Percentiles rank a stretch among this genome's conserved stretches.
Evolutionary conservation across 2,888 invertebrate genomes (phyloP).

Genomic region (Dolomedes plantarius): DNA sequence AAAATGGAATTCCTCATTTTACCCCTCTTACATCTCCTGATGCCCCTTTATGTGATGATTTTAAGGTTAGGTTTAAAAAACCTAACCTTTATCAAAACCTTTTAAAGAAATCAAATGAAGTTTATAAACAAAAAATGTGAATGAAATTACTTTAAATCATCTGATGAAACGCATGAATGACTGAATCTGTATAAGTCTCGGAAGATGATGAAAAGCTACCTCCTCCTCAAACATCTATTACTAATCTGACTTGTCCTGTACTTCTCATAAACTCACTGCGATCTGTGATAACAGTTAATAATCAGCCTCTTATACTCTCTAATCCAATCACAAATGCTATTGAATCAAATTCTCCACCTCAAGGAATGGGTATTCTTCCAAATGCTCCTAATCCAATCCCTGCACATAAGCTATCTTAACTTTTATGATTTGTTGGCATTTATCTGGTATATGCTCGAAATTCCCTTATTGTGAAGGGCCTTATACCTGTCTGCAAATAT

Average conservation of each 20-base stretch:
- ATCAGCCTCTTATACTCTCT: background rate
- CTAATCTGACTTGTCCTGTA: background rate
- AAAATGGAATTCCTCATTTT: slow-evolving; percentile 40
- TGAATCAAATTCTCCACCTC: background rate
- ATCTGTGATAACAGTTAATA: background rate
- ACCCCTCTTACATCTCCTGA: slow-evolving; percentile 11
- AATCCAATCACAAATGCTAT: background rate
- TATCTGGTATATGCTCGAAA: too few species aligned
- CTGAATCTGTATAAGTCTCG: slow-evolving; percentile 38
- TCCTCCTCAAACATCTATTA: background rate
- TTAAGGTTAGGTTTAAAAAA: background rate
- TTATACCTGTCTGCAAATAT: too few species aligned
- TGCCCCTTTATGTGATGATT: background rate
- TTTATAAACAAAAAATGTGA: slow-evolving; percentile 26
- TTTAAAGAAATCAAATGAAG: slow-evolving; percentile 28
- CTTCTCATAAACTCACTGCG: background rate
- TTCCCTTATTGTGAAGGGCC: too few species aligned
- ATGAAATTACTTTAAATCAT: background rate
- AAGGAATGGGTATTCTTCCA: background rate
- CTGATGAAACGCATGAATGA: slow-evolving; percentile 32
- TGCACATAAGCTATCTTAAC: too few species aligned
- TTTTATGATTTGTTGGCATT: too few species aligned
- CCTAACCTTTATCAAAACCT: slow-evolving; percentile 18
- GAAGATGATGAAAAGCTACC: background rate
- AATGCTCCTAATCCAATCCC: background rate